These are phyloP conservation scores for Pinna nobilis DNA, from an alignment of 1,140 invertebrate genomes.

Conservation along the genomic window DNA sequence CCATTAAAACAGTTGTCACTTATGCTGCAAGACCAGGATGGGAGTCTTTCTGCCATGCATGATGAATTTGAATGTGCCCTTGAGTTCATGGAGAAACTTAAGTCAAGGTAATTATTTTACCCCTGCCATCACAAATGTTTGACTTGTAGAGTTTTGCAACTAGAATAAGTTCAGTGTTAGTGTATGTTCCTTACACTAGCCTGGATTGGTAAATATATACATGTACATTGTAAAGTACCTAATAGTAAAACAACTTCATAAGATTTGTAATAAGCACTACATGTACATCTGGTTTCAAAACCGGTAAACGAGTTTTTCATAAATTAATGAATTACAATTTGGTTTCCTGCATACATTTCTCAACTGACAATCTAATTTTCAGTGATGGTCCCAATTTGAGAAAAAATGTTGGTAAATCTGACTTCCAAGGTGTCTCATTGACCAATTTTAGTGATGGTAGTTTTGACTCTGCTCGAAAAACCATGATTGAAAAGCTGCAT, in stretches of 20 bases:
- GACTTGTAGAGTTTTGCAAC: not conserved
- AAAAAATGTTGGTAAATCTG: not conserved
- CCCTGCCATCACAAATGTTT: conserved; percentile 2
- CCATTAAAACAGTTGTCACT: conserved; percentile 8
- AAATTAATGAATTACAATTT: not conserved
- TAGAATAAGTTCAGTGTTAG: not conserved
- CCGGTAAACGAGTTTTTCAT: not conserved
- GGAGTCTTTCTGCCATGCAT: conserved; percentile 1
- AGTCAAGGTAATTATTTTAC: conserved; percentile 28
- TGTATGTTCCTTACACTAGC: not conserved
- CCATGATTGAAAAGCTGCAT: not conserved
- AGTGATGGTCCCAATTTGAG: conserved; percentile 20
- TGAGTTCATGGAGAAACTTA: not conserved
- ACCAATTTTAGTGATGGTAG: not conserved
- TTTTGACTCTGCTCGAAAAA: not conserved
- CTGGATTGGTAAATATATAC: not conserved
- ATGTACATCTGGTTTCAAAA: not conserved
- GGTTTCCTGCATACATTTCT: not conserved
- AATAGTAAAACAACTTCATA: too few species aligned
- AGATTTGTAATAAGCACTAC: not conserved
- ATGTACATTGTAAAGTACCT: too few species aligned
- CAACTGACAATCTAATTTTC: too few species aligned
- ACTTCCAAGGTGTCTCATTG: conserved; percentile 1
- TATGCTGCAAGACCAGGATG: conserved; percentile 8
- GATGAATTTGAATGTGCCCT: conserved; percentile 2